Base-by-base conservation (phyloP, 2,888 invertebrate genomes). In the Actias luna region DNA sequence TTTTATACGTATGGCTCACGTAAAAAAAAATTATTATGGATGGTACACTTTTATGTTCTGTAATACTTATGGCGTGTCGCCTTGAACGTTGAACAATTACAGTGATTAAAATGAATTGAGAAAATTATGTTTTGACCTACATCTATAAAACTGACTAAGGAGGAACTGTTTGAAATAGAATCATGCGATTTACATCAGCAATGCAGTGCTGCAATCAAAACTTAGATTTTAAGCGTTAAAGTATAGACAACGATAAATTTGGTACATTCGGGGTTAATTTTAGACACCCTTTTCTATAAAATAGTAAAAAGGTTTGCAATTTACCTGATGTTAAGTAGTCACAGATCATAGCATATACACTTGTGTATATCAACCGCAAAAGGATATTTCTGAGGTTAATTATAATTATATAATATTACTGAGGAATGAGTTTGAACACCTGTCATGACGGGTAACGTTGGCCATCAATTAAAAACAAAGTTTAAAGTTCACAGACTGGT, bases 31-130 rank as follows among this genome's bases (percentile, higher is more conserved):
- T n/a, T n/a, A n/a, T n/a, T n/a, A 42, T 16, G n/a, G 7, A 18
- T 42, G 42, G 18, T 18, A 18, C 18, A 42, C 18, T 18, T 42
- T 7, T n/a, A n/a, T n/a, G n/a, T 1, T 42, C 10, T 25, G 25
- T 2, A 18, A 46, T 35, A 29, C 2, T 7, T 33, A 63, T 18
- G 58, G 60, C 55, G 18, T 42, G 27, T 39, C 35, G 25, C 3
- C 29, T 16, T 18, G 62, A 64, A 65, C 67, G 67, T 64, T 66
- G 67, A 67, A 68, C 71, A 74, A 77, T 74, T 74, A 71, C 66
- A 64, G 64, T 64, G 71, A 80, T 77, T 72, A 73, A 60, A 71
- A 74, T 72, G 63, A 76, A 81, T 76, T 73, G 76, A 69, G 63
- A 68, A 67, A 69, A 67, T 70, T 66, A 71, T 68, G 64, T 62